A percentile compares a stretch with the other conserved stretches of the same genome.
Conservation (phyloP, 2,797 vertebrate genomes). For the Phalloptychus januarius region DNA sequence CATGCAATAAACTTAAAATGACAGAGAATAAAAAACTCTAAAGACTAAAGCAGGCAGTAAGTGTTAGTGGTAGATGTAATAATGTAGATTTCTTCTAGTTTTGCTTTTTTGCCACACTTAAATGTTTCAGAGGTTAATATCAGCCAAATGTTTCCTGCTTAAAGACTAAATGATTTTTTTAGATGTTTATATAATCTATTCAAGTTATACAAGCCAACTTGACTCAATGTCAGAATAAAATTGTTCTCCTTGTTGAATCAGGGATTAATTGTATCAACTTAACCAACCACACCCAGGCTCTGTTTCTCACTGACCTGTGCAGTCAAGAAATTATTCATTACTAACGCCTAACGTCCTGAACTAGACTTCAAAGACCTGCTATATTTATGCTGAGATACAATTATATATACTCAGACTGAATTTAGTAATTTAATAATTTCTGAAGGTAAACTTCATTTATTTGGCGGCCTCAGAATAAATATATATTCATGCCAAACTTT, state of each 20-base stretch:
- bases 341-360: not conserved
- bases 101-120: not conserved
- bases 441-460: not conserved
- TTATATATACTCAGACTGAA: not conserved
- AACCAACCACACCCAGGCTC: not conserved
- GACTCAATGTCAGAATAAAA: not conserved
- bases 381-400: not conserved
- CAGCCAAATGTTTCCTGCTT: not conserved
- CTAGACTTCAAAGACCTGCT: not conserved
- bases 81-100: not conserved
- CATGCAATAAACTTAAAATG: not conserved
- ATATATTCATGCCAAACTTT: not conserved
- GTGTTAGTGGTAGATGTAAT: not conserved
- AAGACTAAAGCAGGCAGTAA: not conserved
- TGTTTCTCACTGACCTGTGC: not conserved
- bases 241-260: not conserved
- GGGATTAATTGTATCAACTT: not conserved
- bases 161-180: not conserved
- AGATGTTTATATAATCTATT: not conserved
- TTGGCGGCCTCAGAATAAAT: not conserved
- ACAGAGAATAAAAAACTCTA: not conserved
- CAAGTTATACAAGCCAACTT: not conserved
- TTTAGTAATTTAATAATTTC: not conserved
- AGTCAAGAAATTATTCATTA: not conserved
- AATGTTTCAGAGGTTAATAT: not conserved